Conservation (phyloP, 1,140 invertebrate species). For the Polypedilum pembai region DNA sequence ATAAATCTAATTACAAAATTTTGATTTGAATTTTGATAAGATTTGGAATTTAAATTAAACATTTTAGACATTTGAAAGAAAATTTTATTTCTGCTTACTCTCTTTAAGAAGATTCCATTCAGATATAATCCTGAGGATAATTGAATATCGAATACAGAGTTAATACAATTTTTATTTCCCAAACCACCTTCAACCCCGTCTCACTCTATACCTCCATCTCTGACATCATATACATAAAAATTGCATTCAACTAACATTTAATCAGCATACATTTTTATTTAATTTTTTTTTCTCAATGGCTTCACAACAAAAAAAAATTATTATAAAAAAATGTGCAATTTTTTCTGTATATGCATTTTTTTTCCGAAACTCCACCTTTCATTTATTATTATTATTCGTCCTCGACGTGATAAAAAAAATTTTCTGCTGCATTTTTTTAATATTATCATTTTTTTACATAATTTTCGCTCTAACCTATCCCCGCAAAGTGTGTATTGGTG, state of each 20-base stretch:
- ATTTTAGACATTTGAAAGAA: too few relatives aligned
- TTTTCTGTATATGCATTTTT: background rate
- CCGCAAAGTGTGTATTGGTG: conserved; percentile 17
- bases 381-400: conserved; percentile 28
- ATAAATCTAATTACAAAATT: too few relatives aligned
- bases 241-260: conserved; percentile 22
- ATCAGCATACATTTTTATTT: conserved; percentile 6
- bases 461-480: conserved; percentile 23
- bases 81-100: too few relatives aligned
- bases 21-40: too few relatives aligned
- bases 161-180: background rate
- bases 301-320: background rate
- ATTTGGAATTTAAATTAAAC: too few relatives aligned
- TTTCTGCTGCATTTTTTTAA: conserved; percentile 12
- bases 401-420: conserved; percentile 4
- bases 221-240: background rate
- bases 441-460: conserved; percentile 28
- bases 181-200: too few relatives aligned
- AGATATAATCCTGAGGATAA: background rate
- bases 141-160: background rate
- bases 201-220: background rate
- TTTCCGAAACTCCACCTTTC: conserved; percentile 26
- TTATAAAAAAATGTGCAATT: conserved; percentile 12
- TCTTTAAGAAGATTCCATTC: too few relatives aligned
- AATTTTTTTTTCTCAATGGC: background rate